A percentile compares a stretch with the other conserved stretches of the same genome.
These are phyloP conservation scores for Scomberomorus guttatus DNA, from an alignment of 2,797 vertebrate genomes.

Conservation along the genomic window DNA sequence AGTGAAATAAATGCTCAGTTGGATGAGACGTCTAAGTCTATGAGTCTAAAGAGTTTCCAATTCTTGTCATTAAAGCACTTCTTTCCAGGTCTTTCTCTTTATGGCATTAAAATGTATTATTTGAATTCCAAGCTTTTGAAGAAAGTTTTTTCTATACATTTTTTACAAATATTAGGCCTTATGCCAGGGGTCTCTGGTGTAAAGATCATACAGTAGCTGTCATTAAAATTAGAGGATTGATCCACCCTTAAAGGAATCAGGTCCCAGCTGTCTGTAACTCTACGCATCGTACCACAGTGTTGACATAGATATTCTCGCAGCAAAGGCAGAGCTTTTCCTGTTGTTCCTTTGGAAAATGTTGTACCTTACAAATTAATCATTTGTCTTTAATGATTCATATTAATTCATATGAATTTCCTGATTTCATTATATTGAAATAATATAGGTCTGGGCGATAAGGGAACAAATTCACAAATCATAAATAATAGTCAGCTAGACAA, in stretches of 20 bases:
- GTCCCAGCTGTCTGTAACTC: not conserved
- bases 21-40: not conserved
- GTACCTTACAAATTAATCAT: not conserved
- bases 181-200: too few relatives aligned
- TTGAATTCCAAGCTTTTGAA: constrained; percentile 1
- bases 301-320: not conserved
- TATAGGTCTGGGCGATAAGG: too few relatives aligned
- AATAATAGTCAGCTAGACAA: not conserved
- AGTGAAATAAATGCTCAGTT: not conserved
- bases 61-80: not conserved
- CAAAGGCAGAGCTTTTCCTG: not conserved
- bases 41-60: not conserved
- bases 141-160: not conserved
- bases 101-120: not conserved
- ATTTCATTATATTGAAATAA: too few relatives aligned
- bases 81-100: not conserved
- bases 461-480: too few relatives aligned
- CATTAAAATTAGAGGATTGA: not conserved
- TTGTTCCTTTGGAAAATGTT: not conserved
- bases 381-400: not conserved
- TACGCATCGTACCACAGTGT: not conserved
- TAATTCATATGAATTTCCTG: not conserved
- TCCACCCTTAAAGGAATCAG: not conserved
- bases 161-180: not conserved
- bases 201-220: not conserved